Evolutionary conservation across 2,888 invertebrate genomes (phyloP).

Genomic region (Agrotis puta): DNA sequence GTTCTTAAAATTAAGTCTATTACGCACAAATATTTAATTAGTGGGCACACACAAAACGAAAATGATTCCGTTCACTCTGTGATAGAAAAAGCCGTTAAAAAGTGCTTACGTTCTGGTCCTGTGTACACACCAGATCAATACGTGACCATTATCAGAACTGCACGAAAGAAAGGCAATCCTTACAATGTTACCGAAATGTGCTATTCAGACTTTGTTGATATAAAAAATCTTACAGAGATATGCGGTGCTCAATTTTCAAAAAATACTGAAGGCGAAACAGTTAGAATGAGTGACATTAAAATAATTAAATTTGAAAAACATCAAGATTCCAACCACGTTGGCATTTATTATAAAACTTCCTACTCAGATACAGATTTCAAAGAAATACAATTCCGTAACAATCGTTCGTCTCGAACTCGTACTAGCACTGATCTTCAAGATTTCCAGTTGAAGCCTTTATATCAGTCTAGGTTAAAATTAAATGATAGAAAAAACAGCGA

Average conservation of each 20-base stretch:
- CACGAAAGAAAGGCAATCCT: slow-evolving; percentile 52
- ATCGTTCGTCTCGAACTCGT: slow-evolving; percentile 46
- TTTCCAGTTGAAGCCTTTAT: slow-evolving; percentile 44
- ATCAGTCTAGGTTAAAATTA: slow-evolving; percentile 51
- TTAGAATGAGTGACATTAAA: slow-evolving; percentile 21
- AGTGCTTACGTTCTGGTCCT: slow-evolving; percentile 48
- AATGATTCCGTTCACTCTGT: slow-evolving; percentile 38
- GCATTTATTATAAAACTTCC: slow-evolving; percentile 48
- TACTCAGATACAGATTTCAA: slow-evolving; percentile 45
- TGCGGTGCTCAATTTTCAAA: slow-evolving; percentile 22
- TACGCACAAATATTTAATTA: slow-evolving; percentile 33
- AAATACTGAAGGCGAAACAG: too few species aligned
- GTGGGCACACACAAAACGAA: slow-evolving; percentile 23
- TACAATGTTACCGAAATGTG: slow-evolving; percentile 53
- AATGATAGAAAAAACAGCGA: slow-evolving; percentile 48
- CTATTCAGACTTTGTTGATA: slow-evolving; percentile 43
- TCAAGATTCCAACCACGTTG: slow-evolving; percentile 29
- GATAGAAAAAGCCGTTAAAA: slow-evolving; percentile 48
- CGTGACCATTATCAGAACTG: slow-evolving; percentile 46
- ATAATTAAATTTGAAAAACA: slow-evolving; percentile 31
- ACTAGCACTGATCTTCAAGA: slow-evolving; percentile 32
- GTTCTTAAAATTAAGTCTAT: slow-evolving; percentile 31
- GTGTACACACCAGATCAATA: slow-evolving; percentile 51
- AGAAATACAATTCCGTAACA: slow-evolving; percentile 47
- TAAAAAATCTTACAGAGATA: slow-evolving; percentile 30